Evolutionary conservation across 2,797 vertebrate species (phyloP), one percentile per base, ranked within the genome.

Genomic region (Gallirallus australis): DNA sequence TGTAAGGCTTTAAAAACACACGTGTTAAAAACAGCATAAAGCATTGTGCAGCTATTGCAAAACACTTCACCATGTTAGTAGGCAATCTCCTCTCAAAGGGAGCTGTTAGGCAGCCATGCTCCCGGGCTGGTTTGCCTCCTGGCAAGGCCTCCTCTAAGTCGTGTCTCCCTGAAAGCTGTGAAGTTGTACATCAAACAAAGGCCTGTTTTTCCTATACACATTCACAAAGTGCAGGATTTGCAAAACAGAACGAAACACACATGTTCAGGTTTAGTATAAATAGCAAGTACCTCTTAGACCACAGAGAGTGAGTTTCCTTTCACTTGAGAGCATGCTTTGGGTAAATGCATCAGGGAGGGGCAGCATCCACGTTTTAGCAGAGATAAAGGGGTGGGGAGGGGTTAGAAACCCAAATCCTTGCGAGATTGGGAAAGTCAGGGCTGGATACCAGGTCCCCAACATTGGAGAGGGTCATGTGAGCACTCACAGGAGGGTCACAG

Each of bases 1-100:
- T 10, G 18, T 92, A 95, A 94, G 80, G 93, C 94, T 94, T 96
- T 81, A 81, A 79, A 96, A 96, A 93, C 39, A 70, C 90, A 89
- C 33, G 71, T 93, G 91, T 83, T 89, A 80, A 89, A 95, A 94
- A 85, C 77, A 95, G 71, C 92, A 71, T 72, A 71, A 89, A 88
- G 95, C 90, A 94, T 87, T 77, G 66, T 93, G 94, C 81, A 89
- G 91, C 77, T 92, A 72, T 65, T 87, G 94, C 76, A 78, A 91
- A 96, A 93, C 54, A 86, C 81, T 93, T 84, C 66, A 87, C 72
- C 37, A 35, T 25, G 63, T 88, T 64, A 89, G 82, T 35, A 37
- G 80, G 87, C 88, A 56, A 40, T 83, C 69, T 39, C 82, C 69
- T 70, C 77, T 69, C 72, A n/a, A 73, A 73, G 6, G 33, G 91